These are phyloP conservation scores for Lethrus apterus DNA, from an alignment of 1,140 invertebrate genomes.

Conservation along the genomic window DNA sequence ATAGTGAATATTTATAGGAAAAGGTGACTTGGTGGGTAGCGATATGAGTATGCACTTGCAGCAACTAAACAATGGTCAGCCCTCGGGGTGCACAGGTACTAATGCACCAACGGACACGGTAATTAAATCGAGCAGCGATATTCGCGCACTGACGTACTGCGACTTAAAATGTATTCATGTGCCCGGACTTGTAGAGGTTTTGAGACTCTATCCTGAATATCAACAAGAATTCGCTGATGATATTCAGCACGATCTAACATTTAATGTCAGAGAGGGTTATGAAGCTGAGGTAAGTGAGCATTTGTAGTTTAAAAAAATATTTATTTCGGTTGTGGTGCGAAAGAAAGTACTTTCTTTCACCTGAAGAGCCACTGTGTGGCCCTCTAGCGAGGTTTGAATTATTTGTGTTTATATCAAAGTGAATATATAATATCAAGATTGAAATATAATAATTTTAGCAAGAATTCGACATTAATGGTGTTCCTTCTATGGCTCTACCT, in stretches of 20 bases:
- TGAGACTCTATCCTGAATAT: conserved; percentile 88
- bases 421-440: too few species aligned
- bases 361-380: too few species aligned
- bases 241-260: conserved; percentile 92
- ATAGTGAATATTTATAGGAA: conserved; percentile 62
- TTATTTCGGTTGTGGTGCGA: too few species aligned
- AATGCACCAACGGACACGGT: conserved; percentile 60
- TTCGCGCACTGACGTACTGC: conserved; percentile 87
- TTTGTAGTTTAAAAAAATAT: too few species aligned
- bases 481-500: conserved; percentile 72
- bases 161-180: conserved; percentile 93
- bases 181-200: conserved; percentile 80
- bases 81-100: conserved; percentile 42
- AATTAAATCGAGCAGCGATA: conserved; percentile 89
- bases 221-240: conserved; percentile 88
- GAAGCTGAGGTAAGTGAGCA: conserved; percentile 62
- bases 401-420: too few species aligned
- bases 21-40: conserved; percentile 92
- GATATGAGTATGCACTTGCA: conserved; percentile 79
- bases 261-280: conserved; percentile 89
- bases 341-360: too few species aligned
- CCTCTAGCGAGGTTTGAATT: too few species aligned
- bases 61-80: conserved; percentile 46
- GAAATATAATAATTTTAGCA: too few species aligned
- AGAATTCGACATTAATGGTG: conserved; percentile 73